phyloP scores from a whole-genome alignment of 2,797 vertebrate genomes.

The Myotis vivesi region DNA sequence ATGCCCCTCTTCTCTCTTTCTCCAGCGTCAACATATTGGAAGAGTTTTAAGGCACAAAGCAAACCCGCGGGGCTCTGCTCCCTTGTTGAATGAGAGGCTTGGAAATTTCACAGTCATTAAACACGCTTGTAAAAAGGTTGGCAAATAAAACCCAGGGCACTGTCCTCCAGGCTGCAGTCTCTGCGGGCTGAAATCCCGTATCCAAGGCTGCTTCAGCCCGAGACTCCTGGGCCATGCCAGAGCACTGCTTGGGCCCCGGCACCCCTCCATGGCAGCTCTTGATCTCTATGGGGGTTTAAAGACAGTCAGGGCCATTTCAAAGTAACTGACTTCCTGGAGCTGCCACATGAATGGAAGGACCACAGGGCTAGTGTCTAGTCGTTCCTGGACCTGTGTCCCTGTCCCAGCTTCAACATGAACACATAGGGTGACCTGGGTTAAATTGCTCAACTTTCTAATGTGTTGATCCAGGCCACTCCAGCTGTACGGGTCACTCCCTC shows the following conservation, averaged over 20 bases:
- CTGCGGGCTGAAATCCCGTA: not conserved
- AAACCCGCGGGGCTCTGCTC: not conserved
- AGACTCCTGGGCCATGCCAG: not conserved
- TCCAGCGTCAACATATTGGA: not conserved
- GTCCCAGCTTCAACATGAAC: not conserved
- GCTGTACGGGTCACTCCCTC: not conserved
- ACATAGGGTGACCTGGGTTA: not conserved
- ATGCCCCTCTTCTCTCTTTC: not conserved
- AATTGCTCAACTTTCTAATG: not conserved
- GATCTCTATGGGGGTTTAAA: not conserved
- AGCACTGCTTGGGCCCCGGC: not conserved
- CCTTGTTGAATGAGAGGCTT: slow-evolving; percentile 36
- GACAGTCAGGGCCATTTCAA: not conserved
- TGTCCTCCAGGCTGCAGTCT: not conserved
- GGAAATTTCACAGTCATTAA: slow-evolving; percentile 47
- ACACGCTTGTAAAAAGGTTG: not conserved
- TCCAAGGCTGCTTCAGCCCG: not conserved
- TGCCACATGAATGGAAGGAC: not conserved
- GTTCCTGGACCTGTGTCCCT: not conserved
- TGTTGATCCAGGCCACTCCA: not conserved
- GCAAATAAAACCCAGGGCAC: slow-evolving; percentile 17
- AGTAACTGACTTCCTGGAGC: not conserved
- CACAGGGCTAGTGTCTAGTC: not conserved
- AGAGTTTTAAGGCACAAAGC: slow-evolving; percentile 35
- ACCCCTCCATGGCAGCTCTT: not conserved